phyloP scores from a whole-genome alignment of 2,113 vertebrate species.

The Aegotheles bennettii region DNA sequence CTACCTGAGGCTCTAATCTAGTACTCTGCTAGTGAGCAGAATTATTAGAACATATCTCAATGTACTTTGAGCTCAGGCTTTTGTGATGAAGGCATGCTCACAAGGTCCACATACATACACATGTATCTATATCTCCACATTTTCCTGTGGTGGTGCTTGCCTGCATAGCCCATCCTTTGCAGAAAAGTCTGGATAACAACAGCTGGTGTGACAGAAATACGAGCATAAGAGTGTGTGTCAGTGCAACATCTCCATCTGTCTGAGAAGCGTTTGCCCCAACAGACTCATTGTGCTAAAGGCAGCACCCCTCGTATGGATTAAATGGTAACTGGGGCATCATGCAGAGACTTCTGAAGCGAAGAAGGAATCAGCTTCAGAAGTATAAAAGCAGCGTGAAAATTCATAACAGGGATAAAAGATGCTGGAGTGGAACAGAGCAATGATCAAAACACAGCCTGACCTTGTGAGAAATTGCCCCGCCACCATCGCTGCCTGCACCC shows the following conservation, averaged over 20 bases:
- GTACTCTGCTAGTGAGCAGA: background rate
- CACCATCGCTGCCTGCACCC: background rate
- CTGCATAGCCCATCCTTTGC: background rate
- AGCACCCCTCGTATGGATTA: accelerated
- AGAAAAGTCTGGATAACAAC: background rate
- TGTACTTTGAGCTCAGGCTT: accelerated
- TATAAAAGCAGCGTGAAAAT: background rate
- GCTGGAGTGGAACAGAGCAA: background rate
- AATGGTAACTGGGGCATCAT: accelerated
- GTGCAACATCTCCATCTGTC: background rate
- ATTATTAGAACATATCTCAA: background rate
- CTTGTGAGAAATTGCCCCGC: background rate
- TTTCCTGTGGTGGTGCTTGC: background rate
- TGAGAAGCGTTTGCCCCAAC: background rate
- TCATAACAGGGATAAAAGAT: background rate
- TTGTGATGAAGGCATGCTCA: background rate
- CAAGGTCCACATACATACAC: background rate
- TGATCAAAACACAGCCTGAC: background rate
- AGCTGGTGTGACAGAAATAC: background rate
- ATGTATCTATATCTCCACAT: background rate
- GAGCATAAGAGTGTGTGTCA: background rate
- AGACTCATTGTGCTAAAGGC: background rate
- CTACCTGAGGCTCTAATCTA: background rate
- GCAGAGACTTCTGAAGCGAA: background rate
- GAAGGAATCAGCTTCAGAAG: background rate